Base-by-base conservation (phyloP, 2,113 vertebrate genomes). In the Antennarius striatus region DNA sequence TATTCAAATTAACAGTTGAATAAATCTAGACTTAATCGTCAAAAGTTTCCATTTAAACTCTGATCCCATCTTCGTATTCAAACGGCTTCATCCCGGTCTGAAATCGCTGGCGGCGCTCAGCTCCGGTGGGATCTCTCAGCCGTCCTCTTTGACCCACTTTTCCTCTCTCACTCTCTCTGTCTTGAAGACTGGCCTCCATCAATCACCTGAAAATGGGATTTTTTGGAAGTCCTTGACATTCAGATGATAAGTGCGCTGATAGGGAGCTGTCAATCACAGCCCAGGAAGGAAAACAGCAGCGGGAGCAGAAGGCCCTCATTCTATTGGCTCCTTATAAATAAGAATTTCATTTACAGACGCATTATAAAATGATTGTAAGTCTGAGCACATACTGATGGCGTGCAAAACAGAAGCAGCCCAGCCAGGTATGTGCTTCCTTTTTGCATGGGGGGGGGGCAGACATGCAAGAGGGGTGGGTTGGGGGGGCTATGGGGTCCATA, bases 191-290 rank as follows among this genome's bases (percentile, higher is more conserved):
- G 86, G 81, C 64, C 77, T 86, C 65, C 75, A 87, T 90, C 86
- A 77, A 81, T 90, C 88, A 85, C 54, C 69, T 77, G 65, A 78
- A 82, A 86, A 83, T 76, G 71, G 67, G 70, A 46, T 73, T 84
- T 83, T 88, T 75, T 84, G 73, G 81, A 87, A 84, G 81, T 81
- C 68, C 62, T 79, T 90, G 81, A 80, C 75, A 63, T 84, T 84
- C 70, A 70, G 40, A 81, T 75, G 86, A 80, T 90, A 88, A 90
- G 84, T 85, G 68, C 65, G 40, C 71, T 83, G 88, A 87, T 87
- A 87, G 39, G 73, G 77, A 84, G 58, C 77, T 73, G 75, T 83
- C 88, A 73, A 10, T 84, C 76, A 76, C 8, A 14, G 52, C 16
- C 50, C 55, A 53, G 65, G 82, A 71, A 74, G 62, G 76, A 70